Conservation (phyloP, 1,140 invertebrate species). For the Halesus radiatus region DNA sequence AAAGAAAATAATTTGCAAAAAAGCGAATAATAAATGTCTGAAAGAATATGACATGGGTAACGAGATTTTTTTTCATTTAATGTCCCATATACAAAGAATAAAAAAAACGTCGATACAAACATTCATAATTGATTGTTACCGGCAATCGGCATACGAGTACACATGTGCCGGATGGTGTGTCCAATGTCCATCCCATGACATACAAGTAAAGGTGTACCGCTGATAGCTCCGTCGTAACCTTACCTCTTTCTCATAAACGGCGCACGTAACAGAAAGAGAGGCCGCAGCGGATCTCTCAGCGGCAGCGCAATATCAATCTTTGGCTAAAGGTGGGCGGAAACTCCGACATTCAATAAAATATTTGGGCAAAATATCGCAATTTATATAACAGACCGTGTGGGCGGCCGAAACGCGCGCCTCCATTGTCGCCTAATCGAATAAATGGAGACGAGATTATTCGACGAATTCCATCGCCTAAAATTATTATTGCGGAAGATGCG, state of each 20-base stretch:
- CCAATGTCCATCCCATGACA: too few relatives aligned
- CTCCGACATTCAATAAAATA: neutral
- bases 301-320: neutral
- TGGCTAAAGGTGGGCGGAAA: neutral
- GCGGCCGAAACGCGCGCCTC: neutral
- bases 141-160: too few relatives aligned
- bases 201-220: too few relatives aligned
- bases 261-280: neutral
- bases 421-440: neutral
- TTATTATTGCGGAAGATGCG: neutral
- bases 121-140: too few relatives aligned
- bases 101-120: too few relatives aligned
- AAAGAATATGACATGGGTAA: too few relatives aligned
- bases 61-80: too few relatives aligned
- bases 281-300: neutral
- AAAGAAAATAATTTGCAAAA: too few relatives aligned
- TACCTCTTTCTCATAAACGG: neutral
- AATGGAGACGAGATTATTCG: neutral
- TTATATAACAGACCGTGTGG: neutral
- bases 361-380: neutral
- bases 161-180: too few relatives aligned
- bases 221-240: too few relatives aligned
- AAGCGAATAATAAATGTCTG: too few relatives aligned
- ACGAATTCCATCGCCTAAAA: neutral
- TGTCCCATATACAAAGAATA: too few relatives aligned